Evolutionary conservation across 2,888 invertebrate species (phyloP), one percentile per base, ranked within the genome.

Genomic region (Melitaea athalia): DNA sequence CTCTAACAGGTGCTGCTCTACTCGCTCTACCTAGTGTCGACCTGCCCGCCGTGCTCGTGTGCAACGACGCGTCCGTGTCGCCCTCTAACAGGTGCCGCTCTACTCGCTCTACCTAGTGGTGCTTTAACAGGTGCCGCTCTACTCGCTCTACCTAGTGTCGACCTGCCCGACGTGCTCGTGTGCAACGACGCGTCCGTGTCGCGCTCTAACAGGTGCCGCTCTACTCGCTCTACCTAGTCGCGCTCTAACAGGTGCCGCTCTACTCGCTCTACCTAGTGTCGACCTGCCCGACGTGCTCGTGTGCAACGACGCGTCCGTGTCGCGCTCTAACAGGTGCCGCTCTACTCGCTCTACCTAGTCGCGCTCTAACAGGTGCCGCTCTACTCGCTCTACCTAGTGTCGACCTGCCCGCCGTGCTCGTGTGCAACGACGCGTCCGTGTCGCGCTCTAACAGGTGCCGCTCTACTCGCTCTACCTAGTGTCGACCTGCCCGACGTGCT

Each of bases 401-500:
- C 33, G 14, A 11, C 8, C 33, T 38, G 55, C 33, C 55, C 55
- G 24, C 10, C 53, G 31, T 14, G 52, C 52, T 52, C 24, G 24
- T 52, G 24, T 52, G 52, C 52, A 52, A 52, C 52, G 52, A 52
- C 52, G 52, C 52, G 52, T 24, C 24, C 52, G 50, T 50, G 17
- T 50, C 50, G 50, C 50, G 50, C 50, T 50, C 50, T 6, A 50
- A 50, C 50, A 50, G 50, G 50, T 50, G n/a, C 50, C 47, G 47
- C 47, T 14, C 47, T 14, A 14, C 47, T 14, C 47, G 50, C 50
- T 15, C 50, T 15, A 47, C 45, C 14, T 14, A 47, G 45, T 47
- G n/a, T n/a, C n/a, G n/a, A n/a, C 45, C 92, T 95, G 77, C 96
- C 97, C 0, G 94, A 94, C 43, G 79, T 94, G n/a, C 76, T 98